A percentile compares a stretch with the other conserved stretches of the same genome.
phyloP scores from a whole-genome alignment of 1,140 invertebrate species.

The Drosophila willistoni region DNA sequence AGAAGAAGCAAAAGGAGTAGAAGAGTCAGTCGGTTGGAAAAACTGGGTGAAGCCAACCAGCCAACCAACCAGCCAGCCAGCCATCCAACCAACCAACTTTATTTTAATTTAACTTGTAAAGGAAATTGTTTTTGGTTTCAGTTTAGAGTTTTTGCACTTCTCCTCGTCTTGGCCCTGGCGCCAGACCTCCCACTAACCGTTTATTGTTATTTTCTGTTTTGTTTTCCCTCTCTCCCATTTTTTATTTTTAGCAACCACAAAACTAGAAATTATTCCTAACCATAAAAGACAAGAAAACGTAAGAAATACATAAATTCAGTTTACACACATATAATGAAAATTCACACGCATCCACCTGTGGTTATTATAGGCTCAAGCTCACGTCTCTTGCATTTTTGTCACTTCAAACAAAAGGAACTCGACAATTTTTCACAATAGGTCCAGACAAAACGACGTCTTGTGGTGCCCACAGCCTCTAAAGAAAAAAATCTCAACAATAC shows the following conservation, averaged over 20 bases:
- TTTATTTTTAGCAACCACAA: conserved; percentile 60
- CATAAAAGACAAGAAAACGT: conserved; percentile 25
- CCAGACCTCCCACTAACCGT: conserved; percentile 55
- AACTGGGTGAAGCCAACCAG: conserved; percentile 53
- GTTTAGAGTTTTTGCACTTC: background rate
- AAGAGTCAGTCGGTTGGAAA: conserved; percentile 58
- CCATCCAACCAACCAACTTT: conserved; percentile 37
- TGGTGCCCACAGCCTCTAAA: conserved; percentile 36
- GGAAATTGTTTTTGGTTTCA: conserved; percentile 20
- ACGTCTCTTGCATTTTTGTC: conserved; percentile 35
- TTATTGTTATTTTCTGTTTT: conserved; percentile 6
- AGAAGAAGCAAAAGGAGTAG: background rate
- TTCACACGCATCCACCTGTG: conserved; percentile 79
- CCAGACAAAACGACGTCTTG: conserved; percentile 51
- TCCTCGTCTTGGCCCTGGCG: conserved; percentile 49
- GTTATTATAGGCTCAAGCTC: conserved; percentile 51
- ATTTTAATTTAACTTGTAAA: conserved; percentile 69
- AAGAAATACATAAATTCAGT: conserved; percentile 63
- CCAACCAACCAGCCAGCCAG: conserved; percentile 20
- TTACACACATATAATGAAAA: conserved; percentile 41
- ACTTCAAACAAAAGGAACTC: conserved; percentile 51
- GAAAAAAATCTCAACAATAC: conserved; percentile 38
- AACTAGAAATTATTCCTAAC: conserved; percentile 48
- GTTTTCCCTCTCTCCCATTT: background rate
- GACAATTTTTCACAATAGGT: conserved; percentile 55